These are phyloP conservation scores for Aix galericulata DNA, from an alignment of 2,113 vertebrate species.

Conservation along the genomic window DNA sequence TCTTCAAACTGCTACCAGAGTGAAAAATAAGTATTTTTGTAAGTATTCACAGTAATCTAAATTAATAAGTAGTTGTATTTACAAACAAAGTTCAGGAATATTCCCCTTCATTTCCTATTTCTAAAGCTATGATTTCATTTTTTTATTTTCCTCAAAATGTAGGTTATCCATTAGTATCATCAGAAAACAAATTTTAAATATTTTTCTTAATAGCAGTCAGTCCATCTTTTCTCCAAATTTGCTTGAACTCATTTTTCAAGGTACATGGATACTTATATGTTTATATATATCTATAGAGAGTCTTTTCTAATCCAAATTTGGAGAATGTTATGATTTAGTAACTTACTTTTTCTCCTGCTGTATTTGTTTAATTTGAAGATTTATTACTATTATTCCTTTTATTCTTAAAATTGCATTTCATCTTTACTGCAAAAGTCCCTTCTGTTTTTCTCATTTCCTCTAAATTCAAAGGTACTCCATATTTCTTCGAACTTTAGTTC, in stretches of 20 bases:
- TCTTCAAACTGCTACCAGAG: not conserved
- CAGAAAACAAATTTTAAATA: not conserved
- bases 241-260: not conserved
- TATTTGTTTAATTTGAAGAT: constrained; percentile 30
- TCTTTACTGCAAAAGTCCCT: not conserved
- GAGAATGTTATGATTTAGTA: not conserved
- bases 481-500: constrained; percentile 35
- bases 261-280: not conserved
- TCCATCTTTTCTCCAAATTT: not conserved
- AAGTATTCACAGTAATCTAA: not conserved
- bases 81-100: not conserved
- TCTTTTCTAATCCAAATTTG: not conserved
- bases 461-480: constrained; percentile 28
- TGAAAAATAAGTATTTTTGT: not conserved
- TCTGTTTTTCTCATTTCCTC: constrained; percentile 45
- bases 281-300: not conserved
- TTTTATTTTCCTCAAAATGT: not conserved
- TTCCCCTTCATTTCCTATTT: not conserved
- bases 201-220: not conserved
- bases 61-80: not conserved
- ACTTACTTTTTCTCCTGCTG: not conserved
- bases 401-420: not conserved
- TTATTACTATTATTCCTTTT: constrained; percentile 27
- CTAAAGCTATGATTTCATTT: not conserved
- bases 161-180: not conserved